Percentiles rank a stretch among this genome's conserved stretches.
These are phyloP conservation scores for Diprion similis DNA, from an alignment of 1,140 invertebrate genomes.

Conservation along the genomic window DNA sequence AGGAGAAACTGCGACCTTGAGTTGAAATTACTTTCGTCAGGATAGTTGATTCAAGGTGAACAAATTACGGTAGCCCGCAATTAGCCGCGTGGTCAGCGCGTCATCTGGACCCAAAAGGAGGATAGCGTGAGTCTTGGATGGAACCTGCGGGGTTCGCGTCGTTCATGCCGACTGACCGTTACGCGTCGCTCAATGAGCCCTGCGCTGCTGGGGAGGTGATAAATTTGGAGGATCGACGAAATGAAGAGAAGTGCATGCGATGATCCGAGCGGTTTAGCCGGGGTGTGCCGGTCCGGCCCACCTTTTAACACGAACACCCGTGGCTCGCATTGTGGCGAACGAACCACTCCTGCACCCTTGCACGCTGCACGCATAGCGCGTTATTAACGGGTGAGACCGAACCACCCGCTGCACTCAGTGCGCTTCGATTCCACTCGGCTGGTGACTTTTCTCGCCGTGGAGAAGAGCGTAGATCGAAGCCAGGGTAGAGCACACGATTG, in stretches of 20 bases:
- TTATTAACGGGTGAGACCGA: not conserved
- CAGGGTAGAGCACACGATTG: no score
- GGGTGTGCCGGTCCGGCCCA: not conserved
- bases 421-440: not conserved
- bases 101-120: no score
- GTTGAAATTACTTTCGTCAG: no score
- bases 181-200: no score
- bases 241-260: conserved; percentile 7
- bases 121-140: no score
- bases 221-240: not conserved
- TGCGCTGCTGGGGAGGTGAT: conserved; percentile 30
- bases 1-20: no score
- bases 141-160: no score
- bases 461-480: no score
- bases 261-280: conserved; percentile 2
- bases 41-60: no score
- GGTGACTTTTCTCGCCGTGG: not conserved
- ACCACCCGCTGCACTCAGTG: not conserved
- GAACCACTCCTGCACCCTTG: not conserved
- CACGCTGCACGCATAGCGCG: not conserved
- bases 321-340: not conserved
- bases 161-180: no score
- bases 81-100: no score
- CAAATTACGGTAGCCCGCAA: no score
- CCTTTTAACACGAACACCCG: conserved; percentile 2